Percentiles rank a stretch among this genome's conserved stretches.
Evolutionary conservation across 2,797 vertebrate species (phyloP).

Genomic region (Alcedo atthis): DNA sequence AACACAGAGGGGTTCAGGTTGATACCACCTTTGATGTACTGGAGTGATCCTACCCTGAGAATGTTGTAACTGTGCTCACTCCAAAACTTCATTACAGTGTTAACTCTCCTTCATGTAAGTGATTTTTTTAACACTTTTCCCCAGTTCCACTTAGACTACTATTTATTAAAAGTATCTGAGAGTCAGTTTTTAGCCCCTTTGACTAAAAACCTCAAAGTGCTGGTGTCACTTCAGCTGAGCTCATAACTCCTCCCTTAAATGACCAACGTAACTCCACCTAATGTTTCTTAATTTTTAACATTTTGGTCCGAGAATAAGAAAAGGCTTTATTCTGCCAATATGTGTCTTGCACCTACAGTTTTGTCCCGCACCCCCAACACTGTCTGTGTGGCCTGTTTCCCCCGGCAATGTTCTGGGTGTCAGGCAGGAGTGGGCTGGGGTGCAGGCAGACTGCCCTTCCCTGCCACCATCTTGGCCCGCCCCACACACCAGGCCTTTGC

Average conservation of each 20-base stretch:
- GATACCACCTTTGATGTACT: neutral
- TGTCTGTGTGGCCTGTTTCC: neutral
- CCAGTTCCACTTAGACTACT: neutral
- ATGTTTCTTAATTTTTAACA: neutral
- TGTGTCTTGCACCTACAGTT: neutral
- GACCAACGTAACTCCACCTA: neutral
- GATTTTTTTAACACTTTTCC: neutral
- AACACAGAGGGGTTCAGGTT: no score
- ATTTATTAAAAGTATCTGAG: neutral
- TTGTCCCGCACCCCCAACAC: neutral
- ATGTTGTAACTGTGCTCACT: neutral
- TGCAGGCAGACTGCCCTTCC: neutral
- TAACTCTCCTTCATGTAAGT: neutral
- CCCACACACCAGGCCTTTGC: neutral
- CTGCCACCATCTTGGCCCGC: rapidly evolving
- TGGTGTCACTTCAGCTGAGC: neutral
- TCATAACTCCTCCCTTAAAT: neutral
- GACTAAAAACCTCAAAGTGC: neutral
- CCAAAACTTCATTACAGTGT: neutral
- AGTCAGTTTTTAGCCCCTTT: neutral
- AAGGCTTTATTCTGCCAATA: neutral
- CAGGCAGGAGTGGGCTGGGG: no score
- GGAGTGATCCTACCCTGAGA: neutral
- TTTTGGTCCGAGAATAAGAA: neutral
- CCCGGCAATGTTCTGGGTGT: no score